phyloP scores from a whole-genome alignment of 2,113 vertebrate genomes.

The Tympanuchus pallidicinctus region DNA sequence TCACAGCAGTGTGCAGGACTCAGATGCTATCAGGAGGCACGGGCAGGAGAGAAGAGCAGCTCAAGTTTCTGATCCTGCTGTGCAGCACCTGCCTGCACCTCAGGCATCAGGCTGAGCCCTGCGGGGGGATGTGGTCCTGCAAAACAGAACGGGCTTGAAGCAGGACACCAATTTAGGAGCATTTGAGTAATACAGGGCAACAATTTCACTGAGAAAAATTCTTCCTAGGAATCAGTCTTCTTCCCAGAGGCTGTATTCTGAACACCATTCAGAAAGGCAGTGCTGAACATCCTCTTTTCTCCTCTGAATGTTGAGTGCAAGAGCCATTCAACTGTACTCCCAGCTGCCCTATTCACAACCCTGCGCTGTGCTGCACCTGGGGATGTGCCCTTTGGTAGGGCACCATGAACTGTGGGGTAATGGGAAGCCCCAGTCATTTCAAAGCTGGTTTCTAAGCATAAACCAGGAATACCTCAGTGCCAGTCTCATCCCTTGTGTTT shows the following conservation, averaged over 20 bases:
- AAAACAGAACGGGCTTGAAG: neutral
- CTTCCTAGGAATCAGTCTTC: neutral
- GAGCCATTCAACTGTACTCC: neutral
- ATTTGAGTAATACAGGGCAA: neutral
- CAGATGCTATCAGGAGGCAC: neutral
- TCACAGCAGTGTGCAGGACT: neutral
- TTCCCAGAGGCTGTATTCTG: neutral
- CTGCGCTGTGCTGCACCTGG: neutral
- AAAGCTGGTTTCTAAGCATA: neutral
- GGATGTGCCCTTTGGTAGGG: neutral
- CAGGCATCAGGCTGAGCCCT: neutral
- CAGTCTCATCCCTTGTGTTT: constrained; percentile 4
- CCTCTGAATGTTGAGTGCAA: neutral
- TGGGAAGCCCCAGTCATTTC: neutral
- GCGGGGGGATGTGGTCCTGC: neutral
- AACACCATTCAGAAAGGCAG: neutral
- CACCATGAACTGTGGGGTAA: rapidly evolving
- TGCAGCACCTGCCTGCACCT: neutral
- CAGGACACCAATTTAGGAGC: neutral
- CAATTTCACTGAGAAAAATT: neutral
- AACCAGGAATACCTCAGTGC: neutral
- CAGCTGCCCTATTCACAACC: neutral
- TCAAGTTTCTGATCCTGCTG: neutral
- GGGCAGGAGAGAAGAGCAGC: neutral
- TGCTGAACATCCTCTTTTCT: neutral